Evolutionary conservation across 2,888 invertebrate species (phyloP).

Genomic region (Rhingia campestris): DNA sequence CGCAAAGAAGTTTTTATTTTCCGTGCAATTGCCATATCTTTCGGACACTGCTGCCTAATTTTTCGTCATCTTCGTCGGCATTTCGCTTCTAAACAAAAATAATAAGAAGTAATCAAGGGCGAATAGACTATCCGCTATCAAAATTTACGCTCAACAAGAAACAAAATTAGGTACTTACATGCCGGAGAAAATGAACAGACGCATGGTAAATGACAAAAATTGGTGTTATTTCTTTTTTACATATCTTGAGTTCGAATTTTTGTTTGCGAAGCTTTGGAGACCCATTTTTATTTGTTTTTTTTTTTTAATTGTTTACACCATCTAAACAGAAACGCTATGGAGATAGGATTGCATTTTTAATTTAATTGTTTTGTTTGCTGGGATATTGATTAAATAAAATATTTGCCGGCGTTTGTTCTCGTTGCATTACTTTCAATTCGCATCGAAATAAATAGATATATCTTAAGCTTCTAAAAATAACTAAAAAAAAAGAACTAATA

Average conservation of each 20-base stretch:
- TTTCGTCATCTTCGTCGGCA: conserved; percentile 1
- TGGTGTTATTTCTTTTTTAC: conserved; percentile 11
- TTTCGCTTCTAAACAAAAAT: conserved; percentile 22
- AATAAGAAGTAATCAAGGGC: not conserved
- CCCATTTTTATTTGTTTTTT: not conserved
- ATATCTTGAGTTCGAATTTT: not conserved
- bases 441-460: not conserved
- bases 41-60: conserved; percentile 16
- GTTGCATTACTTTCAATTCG: not conserved
- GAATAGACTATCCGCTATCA: not conserved
- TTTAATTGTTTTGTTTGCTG: conserved; percentile 26
- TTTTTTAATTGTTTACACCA: conserved; percentile 48
- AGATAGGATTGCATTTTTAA: conserved; percentile 2
- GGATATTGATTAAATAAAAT: conserved; percentile 50
- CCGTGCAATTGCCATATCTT: conserved; percentile 42
- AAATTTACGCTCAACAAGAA: conserved; percentile 2
- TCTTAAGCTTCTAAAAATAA: conserved; percentile 24
- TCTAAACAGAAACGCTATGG: conserved; percentile 51
- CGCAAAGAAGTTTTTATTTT: conserved; percentile 50
- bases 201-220: conserved; percentile 63
- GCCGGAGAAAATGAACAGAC: conserved; percentile 73
- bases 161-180: conserved; percentile 53
- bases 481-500: conserved; percentile 9
- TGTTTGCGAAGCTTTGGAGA: not conserved
- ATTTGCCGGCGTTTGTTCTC: conserved; percentile 25